Percentiles rank a stretch among this genome's conserved stretches.
These are phyloP conservation scores for Phyllostomus hastatus DNA, from an alignment of 2,113 vertebrate genomes.

Conservation along the genomic window DNA sequence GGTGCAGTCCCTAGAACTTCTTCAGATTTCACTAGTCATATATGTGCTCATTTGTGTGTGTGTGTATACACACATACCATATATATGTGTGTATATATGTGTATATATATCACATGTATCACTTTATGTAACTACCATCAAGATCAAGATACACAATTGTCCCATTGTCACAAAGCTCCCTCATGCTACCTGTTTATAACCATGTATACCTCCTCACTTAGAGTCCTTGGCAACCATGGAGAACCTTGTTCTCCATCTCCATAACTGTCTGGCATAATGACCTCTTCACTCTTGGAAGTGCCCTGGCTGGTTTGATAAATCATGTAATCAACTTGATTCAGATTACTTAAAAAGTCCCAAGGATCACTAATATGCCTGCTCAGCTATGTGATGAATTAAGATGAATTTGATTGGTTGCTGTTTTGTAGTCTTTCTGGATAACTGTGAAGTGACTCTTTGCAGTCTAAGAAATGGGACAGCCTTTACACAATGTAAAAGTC, in stretches of 20 bases:
- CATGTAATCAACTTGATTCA: slow-evolving; percentile 3
- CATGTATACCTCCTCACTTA: too few relatives aligned
- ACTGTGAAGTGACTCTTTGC: background rate
- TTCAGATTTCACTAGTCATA: background rate
- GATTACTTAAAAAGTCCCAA: background rate
- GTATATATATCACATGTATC: background rate
- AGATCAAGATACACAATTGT: background rate
- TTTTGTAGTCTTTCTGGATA: background rate
- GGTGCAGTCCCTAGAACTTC: background rate
- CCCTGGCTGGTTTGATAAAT: background rate
- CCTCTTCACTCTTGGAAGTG: background rate
- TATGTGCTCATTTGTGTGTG: background rate
- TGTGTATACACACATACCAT: too few relatives aligned
- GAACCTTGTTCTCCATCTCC: background rate
- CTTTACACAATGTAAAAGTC: background rate
- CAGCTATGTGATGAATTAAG: background rate
- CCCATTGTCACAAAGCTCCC: background rate
- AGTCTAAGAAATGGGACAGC: background rate
- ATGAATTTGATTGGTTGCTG: background rate
- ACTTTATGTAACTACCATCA: background rate
- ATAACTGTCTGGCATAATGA: background rate
- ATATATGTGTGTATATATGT: too few relatives aligned
- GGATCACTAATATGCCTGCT: background rate
- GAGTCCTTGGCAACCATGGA: background rate
- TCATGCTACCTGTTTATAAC: background rate